Evolutionary conservation across 2,888 invertebrate genomes (phyloP).

Genomic region (Blera fallax): DNA sequence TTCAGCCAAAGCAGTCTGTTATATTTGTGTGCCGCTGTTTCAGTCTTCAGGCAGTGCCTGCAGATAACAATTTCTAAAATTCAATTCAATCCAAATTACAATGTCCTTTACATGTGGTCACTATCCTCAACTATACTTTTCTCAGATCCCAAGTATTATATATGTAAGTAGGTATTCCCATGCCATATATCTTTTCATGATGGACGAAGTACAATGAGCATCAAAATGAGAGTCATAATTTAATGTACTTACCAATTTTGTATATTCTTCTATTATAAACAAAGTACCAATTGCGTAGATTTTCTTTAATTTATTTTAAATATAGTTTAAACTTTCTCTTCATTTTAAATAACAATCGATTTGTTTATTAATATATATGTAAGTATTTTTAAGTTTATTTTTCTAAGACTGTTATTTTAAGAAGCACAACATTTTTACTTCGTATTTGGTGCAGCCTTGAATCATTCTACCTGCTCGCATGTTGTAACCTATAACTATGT

Average conservation of each 20-base stretch:
- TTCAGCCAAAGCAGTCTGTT: too few species aligned
- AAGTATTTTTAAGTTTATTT: neutral
- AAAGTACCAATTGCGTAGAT: neutral
- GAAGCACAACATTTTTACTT: constrained; percentile 13
- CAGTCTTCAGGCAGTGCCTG: too few species aligned
- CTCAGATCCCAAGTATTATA: too few species aligned
- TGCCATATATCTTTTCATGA: too few species aligned
- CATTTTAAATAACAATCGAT: constrained; percentile 27
- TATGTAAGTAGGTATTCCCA: too few species aligned
- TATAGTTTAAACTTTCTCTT: constrained; percentile 11
- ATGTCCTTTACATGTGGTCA: too few species aligned
- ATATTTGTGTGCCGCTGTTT: too few species aligned
- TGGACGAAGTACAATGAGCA: too few species aligned
- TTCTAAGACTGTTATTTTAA: neutral
- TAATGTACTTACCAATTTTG: neutral
- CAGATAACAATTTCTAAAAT: too few species aligned
- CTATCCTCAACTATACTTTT: too few species aligned
- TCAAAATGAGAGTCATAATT: too few species aligned
- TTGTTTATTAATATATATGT: constrained; percentile 9
- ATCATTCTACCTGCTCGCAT: neutral
- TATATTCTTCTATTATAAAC: neutral
- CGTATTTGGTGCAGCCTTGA: constrained; percentile 24
- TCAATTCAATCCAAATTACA: too few species aligned
- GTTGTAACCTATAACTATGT: neutral
- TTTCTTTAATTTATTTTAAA: constrained; percentile 32